Conservation (phyloP, 2,113 vertebrate species). For the Camelus bactrianus region DNA sequence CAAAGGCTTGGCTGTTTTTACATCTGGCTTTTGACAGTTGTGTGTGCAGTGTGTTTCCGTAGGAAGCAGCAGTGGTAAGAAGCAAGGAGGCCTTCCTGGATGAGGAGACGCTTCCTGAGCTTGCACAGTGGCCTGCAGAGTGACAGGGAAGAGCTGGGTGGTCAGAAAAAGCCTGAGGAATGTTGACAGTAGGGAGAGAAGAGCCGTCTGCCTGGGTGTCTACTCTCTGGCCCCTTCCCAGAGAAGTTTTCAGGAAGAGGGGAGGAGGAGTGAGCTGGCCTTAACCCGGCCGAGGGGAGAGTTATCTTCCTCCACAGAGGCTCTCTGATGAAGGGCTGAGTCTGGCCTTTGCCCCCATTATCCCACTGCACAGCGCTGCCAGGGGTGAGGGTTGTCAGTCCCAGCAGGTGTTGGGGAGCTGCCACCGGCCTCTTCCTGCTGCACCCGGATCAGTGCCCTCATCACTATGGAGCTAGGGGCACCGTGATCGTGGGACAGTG, state of each 20-base stretch:
- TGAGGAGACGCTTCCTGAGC: neutral
- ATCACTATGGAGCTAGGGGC: accelerated
- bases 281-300: too few relatives aligned
- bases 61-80: neutral
- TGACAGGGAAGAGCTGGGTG: neutral
- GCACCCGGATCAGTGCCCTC: accelerated
- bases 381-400: neutral
- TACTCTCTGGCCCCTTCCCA: too few relatives aligned
- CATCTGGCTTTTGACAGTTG: neutral
- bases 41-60: neutral
- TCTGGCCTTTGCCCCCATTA: too few relatives aligned
- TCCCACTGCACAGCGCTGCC: too few relatives aligned
- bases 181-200: neutral
- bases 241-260: too few relatives aligned
- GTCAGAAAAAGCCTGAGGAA: neutral
- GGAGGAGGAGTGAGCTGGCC: too few relatives aligned
- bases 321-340: too few relatives aligned
- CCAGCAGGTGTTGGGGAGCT: neutral
- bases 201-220: neutral
- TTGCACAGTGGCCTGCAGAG: neutral
- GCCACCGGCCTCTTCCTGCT: neutral
- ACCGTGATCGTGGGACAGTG: too few relatives aligned
- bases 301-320: too few relatives aligned
- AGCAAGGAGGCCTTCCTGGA: neutral
- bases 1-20: neutral